These are phyloP conservation scores for Kryptopterus vitreolus DNA, from an alignment of 2,797 vertebrate genomes.

Conservation along the genomic window DNA sequence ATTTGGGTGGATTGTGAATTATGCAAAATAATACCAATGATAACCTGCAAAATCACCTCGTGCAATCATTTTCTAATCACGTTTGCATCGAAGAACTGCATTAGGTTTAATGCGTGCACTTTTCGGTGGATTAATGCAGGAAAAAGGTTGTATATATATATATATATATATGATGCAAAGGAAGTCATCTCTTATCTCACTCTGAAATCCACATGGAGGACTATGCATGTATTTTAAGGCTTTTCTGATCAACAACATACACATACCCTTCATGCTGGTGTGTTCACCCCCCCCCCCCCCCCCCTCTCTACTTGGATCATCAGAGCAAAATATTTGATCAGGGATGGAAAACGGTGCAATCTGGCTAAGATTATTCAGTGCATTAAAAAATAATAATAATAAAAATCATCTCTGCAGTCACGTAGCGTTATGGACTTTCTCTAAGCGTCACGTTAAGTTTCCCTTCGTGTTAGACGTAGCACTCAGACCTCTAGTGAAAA, in stretches of 20 bases:
- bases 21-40: neutral
- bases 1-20: neutral
- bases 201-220: constrained; percentile 15
- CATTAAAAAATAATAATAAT: too few relatives aligned
- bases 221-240: constrained; percentile 25
- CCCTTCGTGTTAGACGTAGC: neutral
- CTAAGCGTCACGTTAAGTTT: constrained; percentile 6
- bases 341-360: neutral
- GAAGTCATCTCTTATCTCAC: neutral
- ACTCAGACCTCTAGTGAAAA: neutral
- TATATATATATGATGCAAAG: neutral
- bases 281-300: neutral
- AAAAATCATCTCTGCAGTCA: constrained; percentile 3
- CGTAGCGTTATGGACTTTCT: neutral
- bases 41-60: neutral
- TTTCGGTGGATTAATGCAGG: neutral
- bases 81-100: neutral
- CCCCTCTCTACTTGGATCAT: too few relatives aligned
- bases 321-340: neutral
- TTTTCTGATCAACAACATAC: constrained; percentile 21
- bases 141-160: neutral
- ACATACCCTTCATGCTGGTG: neutral
- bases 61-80: neutral
- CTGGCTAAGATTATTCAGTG: neutral
- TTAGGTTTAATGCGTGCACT: neutral